These are phyloP conservation scores for Noturus placidus DNA, from an alignment of 2,113 vertebrate species.

Conservation along the genomic window DNA sequence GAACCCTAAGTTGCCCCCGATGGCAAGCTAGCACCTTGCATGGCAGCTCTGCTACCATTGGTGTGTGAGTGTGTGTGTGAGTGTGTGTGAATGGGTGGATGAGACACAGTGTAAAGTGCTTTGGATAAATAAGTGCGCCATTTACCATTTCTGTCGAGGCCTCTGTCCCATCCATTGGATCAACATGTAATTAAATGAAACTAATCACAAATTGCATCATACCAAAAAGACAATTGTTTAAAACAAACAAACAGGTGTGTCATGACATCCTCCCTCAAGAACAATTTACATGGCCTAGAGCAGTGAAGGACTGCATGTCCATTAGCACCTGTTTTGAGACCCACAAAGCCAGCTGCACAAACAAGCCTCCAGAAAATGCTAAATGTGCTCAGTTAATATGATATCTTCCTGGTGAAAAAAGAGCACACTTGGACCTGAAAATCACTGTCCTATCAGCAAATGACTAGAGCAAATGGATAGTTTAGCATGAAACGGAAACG, in stretches of 20 bases:
- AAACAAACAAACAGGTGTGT: background rate
- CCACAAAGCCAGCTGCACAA: constrained; percentile 45
- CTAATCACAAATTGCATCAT: background rate
- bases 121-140: no score
- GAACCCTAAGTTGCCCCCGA: no score
- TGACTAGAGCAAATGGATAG: background rate
- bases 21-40: no score
- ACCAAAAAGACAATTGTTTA: background rate
- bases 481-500: background rate
- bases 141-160: background rate
- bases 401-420: constrained; percentile 13
- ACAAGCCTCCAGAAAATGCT: constrained; percentile 37
- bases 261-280: background rate
- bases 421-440: background rate
- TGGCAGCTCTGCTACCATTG: no score
- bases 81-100: no score
- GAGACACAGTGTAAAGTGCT: no score
- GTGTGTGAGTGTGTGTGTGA: no score
- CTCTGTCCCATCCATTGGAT: background rate
- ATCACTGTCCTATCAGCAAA: background rate
- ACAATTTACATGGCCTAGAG: constrained; percentile 3
- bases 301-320: constrained; percentile 3
- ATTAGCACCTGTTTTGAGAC: constrained; percentile 31
- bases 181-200: background rate
- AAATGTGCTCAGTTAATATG: constrained; percentile 19